Conservation (phyloP, 1,140 invertebrate genomes). For the Drosophila burlai region DNA sequence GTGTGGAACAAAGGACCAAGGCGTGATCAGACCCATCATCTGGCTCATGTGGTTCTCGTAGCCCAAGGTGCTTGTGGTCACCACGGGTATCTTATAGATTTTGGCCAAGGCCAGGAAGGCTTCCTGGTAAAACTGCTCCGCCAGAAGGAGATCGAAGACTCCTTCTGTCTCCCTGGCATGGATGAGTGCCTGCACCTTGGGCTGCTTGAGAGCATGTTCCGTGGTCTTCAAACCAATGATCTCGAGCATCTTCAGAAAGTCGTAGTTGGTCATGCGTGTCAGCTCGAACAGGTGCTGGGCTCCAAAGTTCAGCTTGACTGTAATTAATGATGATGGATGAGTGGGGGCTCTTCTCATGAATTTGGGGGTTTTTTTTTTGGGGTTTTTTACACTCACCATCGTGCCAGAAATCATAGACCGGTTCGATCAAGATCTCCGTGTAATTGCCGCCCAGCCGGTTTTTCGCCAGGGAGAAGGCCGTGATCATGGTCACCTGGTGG, state of each 20-base stretch:
- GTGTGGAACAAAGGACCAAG: slow-evolving; percentile 83
- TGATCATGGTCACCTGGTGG: slow-evolving; percentile 74
- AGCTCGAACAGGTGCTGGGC: slow-evolving; percentile 75
- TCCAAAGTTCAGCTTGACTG: slow-evolving; percentile 72
- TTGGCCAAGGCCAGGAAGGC: slow-evolving; percentile 81
- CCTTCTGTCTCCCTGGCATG: slow-evolving; percentile 67
- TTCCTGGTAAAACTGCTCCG: slow-evolving; percentile 85
- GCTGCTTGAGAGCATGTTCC: slow-evolving; percentile 76
- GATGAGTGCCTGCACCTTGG: slow-evolving; percentile 83
- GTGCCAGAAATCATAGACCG: slow-evolving; percentile 74
- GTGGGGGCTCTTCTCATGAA: background rate
- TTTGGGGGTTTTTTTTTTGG: background rate
- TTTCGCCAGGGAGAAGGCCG: slow-evolving; percentile 54
- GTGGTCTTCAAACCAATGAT: slow-evolving; percentile 74
- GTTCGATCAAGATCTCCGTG: slow-evolving; percentile 77
- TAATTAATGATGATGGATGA: background rate
- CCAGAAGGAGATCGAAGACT: slow-evolving; percentile 85
- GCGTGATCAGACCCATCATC: slow-evolving; percentile 78
- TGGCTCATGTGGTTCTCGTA: slow-evolving; percentile 79
- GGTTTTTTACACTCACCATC: slow-evolving; percentile 53
- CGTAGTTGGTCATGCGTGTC: slow-evolving; percentile 68
- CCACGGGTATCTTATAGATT: slow-evolving; percentile 81
- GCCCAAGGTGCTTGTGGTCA: slow-evolving; percentile 78
- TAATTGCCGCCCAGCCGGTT: slow-evolving; percentile 67
- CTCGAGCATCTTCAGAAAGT: slow-evolving; percentile 75